Conservation (phyloP, 2,888 invertebrate genomes). For the Himalopsyche kuldschensis region DNA sequence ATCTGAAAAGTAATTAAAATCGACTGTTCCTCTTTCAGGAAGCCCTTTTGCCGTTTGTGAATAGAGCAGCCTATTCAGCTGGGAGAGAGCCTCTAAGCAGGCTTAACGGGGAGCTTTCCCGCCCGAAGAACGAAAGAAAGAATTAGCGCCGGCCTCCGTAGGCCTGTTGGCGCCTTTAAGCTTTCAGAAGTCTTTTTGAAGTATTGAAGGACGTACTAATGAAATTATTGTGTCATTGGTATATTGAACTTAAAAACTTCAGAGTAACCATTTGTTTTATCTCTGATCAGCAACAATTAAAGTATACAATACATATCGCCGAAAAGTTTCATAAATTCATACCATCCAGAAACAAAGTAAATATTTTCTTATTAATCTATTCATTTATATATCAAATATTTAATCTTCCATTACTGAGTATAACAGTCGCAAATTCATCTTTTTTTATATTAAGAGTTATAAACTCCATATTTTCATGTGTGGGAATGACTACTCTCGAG, state of each 20-base stretch:
- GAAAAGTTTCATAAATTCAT: too few species aligned
- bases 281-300: not conserved
- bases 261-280: not conserved
- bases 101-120: conserved; percentile 1
- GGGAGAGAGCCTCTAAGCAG: not conserved
- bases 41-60: conserved; percentile 16
- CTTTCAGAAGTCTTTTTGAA: not conserved
- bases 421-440: too few species aligned
- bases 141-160: not conserved
- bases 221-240: not conserved
- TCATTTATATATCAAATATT: too few species aligned
- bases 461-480: too few species aligned
- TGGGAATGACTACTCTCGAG: too few species aligned
- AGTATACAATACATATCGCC: too few species aligned
- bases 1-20: conserved; percentile 38
- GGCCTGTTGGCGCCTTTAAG: not conserved
- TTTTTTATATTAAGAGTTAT: too few species aligned
- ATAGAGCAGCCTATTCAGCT: conserved; percentile 11
- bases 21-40: conserved; percentile 32
- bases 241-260: not conserved
- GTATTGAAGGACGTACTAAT: not conserved
- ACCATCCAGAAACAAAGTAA: too few species aligned
- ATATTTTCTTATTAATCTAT: too few species aligned
- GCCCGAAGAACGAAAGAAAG: not conserved
- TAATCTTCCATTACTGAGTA: too few species aligned